phyloP scores from a whole-genome alignment of 2,888 invertebrate species.

The Dorcus parallelipipedus region DNA sequence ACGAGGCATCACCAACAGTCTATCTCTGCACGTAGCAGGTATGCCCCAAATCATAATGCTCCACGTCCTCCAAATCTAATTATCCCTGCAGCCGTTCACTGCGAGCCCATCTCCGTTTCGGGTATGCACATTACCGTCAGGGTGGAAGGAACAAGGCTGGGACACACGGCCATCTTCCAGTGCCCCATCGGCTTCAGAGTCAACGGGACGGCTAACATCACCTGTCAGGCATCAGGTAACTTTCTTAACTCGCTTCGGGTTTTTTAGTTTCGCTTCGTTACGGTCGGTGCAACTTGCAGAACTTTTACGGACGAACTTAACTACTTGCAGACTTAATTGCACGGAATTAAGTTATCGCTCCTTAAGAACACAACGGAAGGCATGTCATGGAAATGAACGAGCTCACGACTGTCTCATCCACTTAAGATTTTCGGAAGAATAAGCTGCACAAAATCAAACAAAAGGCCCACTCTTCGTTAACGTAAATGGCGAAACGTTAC shows the following conservation, averaged over 20 bases:
- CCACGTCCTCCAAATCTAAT: conserved; percentile 11
- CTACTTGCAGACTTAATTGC: too few species aligned
- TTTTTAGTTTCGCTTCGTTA: background rate
- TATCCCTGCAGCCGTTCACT: conserved; percentile 56
- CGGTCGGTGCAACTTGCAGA: background rate
- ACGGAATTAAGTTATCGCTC: too few species aligned
- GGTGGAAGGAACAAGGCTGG: conserved; percentile 74
- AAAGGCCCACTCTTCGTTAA: too few species aligned
- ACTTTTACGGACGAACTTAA: background rate
- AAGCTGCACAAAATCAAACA: too few species aligned
- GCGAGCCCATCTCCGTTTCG: conserved; percentile 60
- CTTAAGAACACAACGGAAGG: too few species aligned
- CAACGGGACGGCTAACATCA: conserved; percentile 72
- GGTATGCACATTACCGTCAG: conserved; percentile 64
- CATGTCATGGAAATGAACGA: too few species aligned
- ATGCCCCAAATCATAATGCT: conserved; percentile 42
- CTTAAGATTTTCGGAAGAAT: too few species aligned
- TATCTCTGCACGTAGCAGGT: conserved; percentile 75
- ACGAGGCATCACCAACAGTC: conserved; percentile 73
- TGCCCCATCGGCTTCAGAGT: conserved; percentile 79
- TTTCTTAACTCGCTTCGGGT: background rate
- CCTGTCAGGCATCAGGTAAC: conserved; percentile 76
- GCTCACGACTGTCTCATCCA: too few species aligned
- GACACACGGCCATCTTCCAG: conserved; percentile 71
- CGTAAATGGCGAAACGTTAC: too few species aligned